Conservation (phyloP, 2,888 invertebrate genomes). For the Augiades crinisus region DNA sequence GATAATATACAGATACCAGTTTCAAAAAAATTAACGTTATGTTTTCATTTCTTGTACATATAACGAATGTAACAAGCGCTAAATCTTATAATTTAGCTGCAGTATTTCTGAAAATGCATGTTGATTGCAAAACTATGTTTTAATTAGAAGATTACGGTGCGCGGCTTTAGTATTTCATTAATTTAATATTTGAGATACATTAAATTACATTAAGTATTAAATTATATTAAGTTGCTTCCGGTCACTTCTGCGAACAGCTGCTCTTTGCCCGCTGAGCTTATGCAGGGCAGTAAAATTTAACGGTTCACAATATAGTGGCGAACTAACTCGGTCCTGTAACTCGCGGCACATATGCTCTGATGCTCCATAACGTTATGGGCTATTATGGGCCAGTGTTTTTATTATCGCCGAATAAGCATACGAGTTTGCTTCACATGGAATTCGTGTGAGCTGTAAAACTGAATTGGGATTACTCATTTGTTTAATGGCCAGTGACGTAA, state of each 20-base stretch:
- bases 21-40: too few species aligned
- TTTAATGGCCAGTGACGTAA: neutral
- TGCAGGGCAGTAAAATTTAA: conserved; percentile 72
- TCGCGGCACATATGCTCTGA: conserved; percentile 39
- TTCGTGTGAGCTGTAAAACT: conserved; percentile 12
- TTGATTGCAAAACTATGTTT: too few species aligned
- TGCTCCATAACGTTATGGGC: conserved; percentile 34
- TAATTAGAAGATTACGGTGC: too few species aligned
- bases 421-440: conserved; percentile 1
- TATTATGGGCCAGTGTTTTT: conserved; percentile 36
- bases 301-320: conserved; percentile 71
- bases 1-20: too few species aligned
- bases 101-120: too few species aligned
- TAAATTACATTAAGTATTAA: too few species aligned
- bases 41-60: too few species aligned
- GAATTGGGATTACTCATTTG: conserved; percentile 1
- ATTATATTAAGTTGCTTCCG: too few species aligned
- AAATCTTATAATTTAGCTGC: too few species aligned
- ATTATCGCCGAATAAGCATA: conserved; percentile 39
- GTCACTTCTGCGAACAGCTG: conserved; percentile 17
- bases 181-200: too few species aligned
- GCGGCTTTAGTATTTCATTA: too few species aligned
- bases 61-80: too few species aligned
- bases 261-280: conserved; percentile 52
- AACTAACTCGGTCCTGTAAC: conserved; percentile 56